phyloP scores from a whole-genome alignment of 2,113 vertebrate genomes.

The Platichthys flesus region DNA sequence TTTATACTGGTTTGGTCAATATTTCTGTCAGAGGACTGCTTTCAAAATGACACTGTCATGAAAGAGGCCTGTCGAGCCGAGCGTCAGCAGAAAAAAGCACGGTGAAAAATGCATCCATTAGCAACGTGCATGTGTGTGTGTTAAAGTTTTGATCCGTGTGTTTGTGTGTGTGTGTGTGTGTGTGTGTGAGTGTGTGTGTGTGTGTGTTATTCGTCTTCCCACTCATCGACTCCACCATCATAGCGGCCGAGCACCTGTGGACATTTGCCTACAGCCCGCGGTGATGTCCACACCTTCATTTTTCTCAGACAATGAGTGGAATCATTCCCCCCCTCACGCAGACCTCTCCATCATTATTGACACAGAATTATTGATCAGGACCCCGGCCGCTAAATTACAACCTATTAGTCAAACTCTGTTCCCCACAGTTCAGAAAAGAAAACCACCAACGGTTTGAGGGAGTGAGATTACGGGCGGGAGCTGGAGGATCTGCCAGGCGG shows the following conservation, averaged over 20 bases:
- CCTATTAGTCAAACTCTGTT: slow-evolving; percentile 75
- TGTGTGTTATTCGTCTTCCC: slow-evolving; percentile 56
- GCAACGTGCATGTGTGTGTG: slow-evolving; percentile 13
- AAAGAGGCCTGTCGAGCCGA: slow-evolving; percentile 36
- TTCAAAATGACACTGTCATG: slow-evolving; percentile 61
- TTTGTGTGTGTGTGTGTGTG: slow-evolving; percentile 14
- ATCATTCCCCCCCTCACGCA: slow-evolving; percentile 69
- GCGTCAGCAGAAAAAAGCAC: slow-evolving; percentile 31
- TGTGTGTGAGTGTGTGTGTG: slow-evolving; percentile 5
- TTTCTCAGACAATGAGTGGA: slow-evolving; percentile 79
- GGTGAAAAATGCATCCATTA: slow-evolving; percentile 53
- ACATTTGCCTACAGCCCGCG: slow-evolving; percentile 64
- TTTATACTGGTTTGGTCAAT: slow-evolving; percentile 63
- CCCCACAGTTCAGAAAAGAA: slow-evolving; percentile 35
- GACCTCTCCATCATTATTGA: slow-evolving; percentile 80
- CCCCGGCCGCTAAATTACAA: slow-evolving; percentile 67
- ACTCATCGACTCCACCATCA: slow-evolving; percentile 63
- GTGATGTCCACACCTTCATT: slow-evolving; percentile 73
- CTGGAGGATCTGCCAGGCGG: too few relatives aligned
- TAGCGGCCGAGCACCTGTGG: slow-evolving; percentile 69
- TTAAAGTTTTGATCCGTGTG: slow-evolving; percentile 45
- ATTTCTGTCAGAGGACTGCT: slow-evolving; percentile 59
- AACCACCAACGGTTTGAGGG: slow-evolving; percentile 5
- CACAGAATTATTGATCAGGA: slow-evolving; percentile 73
- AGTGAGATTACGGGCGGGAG: slow-evolving; percentile 23